Conservation (phyloP, 2,113 vertebrate genomes). For the Conger conger region DNA sequence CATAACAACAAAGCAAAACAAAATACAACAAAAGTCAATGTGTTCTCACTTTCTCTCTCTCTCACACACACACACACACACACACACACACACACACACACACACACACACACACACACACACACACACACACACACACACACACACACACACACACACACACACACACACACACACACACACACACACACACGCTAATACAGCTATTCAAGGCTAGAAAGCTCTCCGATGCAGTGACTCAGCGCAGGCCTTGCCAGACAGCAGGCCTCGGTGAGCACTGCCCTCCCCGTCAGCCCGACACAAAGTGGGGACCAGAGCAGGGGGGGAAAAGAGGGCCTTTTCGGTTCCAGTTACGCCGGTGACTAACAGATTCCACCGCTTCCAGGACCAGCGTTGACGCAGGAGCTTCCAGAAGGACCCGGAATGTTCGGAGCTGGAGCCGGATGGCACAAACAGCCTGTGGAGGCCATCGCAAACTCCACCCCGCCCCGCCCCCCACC, state of each 20-base stretch:
- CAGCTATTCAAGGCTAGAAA: slow-evolving; percentile 62
- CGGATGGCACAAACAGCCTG: slow-evolving; percentile 25
- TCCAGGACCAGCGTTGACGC: slow-evolving; percentile 51
- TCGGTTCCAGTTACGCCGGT: slow-evolving; percentile 66
- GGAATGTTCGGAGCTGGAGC: slow-evolving; percentile 60
- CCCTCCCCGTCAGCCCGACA: slow-evolving; percentile 64
- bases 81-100: too few relatives aligned
- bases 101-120: not conserved
- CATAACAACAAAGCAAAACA: too few relatives aligned
- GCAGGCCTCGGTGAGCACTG: slow-evolving; percentile 56
- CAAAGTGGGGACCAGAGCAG: slow-evolving; percentile 41
- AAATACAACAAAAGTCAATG: not conserved
- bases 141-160: not conserved
- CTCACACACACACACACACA: too few relatives aligned
- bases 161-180: too few relatives aligned
- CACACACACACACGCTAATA: not conserved
- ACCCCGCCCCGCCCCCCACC: too few relatives aligned
- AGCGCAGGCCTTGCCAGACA: slow-evolving; percentile 66
- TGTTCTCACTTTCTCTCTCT: not conserved
- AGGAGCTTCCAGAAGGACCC: slow-evolving; percentile 60
- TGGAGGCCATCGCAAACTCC: not conserved
- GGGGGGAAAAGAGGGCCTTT: slow-evolving; percentile 54
- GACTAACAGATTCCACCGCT: slow-evolving; percentile 71
- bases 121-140: not conserved
- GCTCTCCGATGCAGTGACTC: slow-evolving; percentile 71